Percentiles rank a stretch among this genome's conserved stretches.
These are phyloP conservation scores for Edolisoma coerulescens DNA, from an alignment of 2,113 vertebrate species.

Conservation along the genomic window DNA sequence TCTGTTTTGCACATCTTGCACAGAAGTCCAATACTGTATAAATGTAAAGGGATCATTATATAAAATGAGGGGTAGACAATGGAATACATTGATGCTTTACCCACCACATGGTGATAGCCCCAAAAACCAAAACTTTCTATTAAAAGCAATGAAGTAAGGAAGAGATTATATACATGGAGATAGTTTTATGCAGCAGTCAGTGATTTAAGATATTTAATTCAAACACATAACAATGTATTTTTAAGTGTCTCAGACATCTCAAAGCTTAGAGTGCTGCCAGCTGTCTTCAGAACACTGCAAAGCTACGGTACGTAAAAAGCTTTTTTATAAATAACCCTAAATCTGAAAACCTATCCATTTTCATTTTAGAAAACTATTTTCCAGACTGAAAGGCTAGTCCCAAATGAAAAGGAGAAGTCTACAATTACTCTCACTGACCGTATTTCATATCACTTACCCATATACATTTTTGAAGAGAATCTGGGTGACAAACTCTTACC, in stretches of 20 bases:
- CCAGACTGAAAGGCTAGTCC: not conserved
- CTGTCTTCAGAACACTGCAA: not conserved
- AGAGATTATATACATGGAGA: not conserved
- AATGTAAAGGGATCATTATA: not conserved
- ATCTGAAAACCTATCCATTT: not conserved
- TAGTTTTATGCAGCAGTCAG: not conserved
- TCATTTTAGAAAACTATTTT: not conserved
- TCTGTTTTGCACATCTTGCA: not conserved
- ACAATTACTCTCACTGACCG: not conserved
- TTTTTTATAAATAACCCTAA: conserved; percentile 9
- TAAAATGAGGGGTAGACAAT: not conserved
- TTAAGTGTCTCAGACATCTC: not conserved
- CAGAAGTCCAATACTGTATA: not conserved
- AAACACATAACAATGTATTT: not conserved
- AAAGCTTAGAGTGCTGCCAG: not conserved
- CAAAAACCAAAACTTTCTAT: not conserved
- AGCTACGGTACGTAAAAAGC: not conserved
- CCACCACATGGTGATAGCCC: not conserved
- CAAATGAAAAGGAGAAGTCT: not conserved
- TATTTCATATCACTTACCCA: not conserved
- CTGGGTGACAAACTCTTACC: not conserved
- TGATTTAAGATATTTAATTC: conserved; percentile 24
- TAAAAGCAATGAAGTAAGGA: not conserved
- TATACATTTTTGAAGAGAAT: not conserved
- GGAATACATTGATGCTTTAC: not conserved